Evolutionary conservation across 2,888 invertebrate genomes (phyloP), one percentile per base, ranked within the genome.

Genomic region (Cerceris ruficornis): DNA sequence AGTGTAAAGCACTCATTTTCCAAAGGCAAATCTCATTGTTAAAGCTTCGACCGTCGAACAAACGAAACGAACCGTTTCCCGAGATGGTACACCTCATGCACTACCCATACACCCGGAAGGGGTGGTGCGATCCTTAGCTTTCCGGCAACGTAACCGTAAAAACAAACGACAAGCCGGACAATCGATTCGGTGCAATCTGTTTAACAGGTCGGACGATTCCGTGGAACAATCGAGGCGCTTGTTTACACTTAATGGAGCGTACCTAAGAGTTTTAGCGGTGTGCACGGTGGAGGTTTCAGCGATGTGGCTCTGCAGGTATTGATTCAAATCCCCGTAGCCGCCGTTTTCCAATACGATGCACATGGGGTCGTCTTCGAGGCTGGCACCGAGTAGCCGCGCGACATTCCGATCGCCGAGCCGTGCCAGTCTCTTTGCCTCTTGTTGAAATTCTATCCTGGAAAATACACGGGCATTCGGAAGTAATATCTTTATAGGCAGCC

Each of bases 261-360:
- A 96, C 96, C 96, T 96, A 85, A 96, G 93, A 76, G 95, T 95
- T 90, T 95, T 95, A 79, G 94, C 95, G 77, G 94, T 94, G 79
- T 94, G 94, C 88, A 95, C 93, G 62, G 95, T 94, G 17, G 95
- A 94, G 57, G 95, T 95, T 92, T 97, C 96, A 50, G 96, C 96
- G 82, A 95, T 94, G 93, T 96, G 96, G 88, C 96, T 95, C 91
- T 96, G 96, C 87, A 97, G 94, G 93, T 96, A 97, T 93, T 97
- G 96, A 94, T 97, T 96, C 90, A 97, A 94, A 93, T 97, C 97
- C 70, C 97, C 97, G 89, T 95, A 94, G 90, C 95, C 95, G 92
- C 95, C 94, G 92, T 95, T 96, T 93, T 97, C 97, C 88, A 96
- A 94, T 75, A 97, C 95, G 92, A 96, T 95, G 92, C 95, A 95